Percentiles rank a stretch among this genome's conserved stretches.
Evolutionary conservation across 2,888 invertebrate species (phyloP).

Genomic region (Exocentrus adspersus): DNA sequence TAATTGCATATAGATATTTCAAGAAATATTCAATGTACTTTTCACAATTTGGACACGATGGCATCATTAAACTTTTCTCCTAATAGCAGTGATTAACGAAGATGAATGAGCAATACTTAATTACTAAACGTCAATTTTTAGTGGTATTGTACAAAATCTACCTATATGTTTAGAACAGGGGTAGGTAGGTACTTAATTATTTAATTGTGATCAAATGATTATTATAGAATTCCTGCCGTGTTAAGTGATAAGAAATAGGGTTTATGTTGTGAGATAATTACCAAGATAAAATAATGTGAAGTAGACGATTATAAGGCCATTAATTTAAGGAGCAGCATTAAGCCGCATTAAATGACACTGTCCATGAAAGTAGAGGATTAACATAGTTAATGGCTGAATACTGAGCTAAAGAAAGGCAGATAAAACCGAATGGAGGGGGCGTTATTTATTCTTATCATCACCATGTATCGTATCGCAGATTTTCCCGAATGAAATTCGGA

Average conservation of each 20-base stretch:
- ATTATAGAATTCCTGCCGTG: neutral
- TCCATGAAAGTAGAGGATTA: constrained; percentile 62
- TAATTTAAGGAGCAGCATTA: constrained; percentile 58
- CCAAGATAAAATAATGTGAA: constrained; percentile 7
- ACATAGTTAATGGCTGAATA: constrained; percentile 62
- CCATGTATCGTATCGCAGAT: constrained; percentile 59
- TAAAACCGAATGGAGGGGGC: constrained; percentile 58
- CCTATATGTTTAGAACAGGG: too few species aligned
- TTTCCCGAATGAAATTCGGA: constrained; percentile 56
- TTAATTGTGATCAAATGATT: neutral
- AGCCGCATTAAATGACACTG: constrained; percentile 60
- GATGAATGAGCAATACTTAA: too few species aligned
- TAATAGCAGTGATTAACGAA: too few species aligned
- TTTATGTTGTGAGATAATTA: constrained; percentile 11
- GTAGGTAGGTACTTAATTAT: neutral
- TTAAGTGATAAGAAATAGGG: constrained; percentile 2
- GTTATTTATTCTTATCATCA: constrained; percentile 62
- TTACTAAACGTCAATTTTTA: too few species aligned
- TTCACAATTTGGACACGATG: too few species aligned
- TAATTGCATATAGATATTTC: neutral
- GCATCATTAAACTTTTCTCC: too few species aligned
- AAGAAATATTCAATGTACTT: too few species aligned
- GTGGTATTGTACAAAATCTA: too few species aligned
- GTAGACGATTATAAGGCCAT: constrained; percentile 55
- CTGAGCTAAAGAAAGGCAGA: constrained; percentile 57